Percentiles rank a stretch among this genome's conserved stretches.
Conservation (phyloP, 2,888 invertebrate genomes). For the Apotomis betuletana region DNA sequence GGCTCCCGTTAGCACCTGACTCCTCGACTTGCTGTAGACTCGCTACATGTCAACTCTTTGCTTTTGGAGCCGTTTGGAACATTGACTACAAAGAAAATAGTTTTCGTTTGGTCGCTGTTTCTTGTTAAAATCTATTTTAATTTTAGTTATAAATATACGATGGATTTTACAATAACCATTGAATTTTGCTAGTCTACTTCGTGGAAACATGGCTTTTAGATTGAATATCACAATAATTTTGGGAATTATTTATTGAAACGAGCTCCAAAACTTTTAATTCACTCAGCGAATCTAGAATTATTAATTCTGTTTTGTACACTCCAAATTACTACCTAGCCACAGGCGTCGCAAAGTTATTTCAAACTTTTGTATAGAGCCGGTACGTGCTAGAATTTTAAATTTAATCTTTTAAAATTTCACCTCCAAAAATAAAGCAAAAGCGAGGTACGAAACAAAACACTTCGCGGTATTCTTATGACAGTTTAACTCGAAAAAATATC, state of each 20-base stretch:
- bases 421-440: constrained; percentile 39
- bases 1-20: constrained; percentile 57
- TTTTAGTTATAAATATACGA: background rate
- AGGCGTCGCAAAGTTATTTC: constrained; percentile 41
- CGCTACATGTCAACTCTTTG: constrained; percentile 65
- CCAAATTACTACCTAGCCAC: constrained; percentile 39
- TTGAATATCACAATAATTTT: background rate
- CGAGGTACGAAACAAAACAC: constrained; percentile 45
- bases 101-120: background rate
- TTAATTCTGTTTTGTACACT: constrained; percentile 31
- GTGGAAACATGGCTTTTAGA: background rate
- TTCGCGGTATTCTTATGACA: constrained; percentile 42
- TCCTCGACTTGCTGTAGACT: constrained; percentile 57
- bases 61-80: constrained; percentile 63
- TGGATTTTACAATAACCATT: background rate
- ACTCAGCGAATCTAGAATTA: constrained; percentile 28
- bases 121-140: background rate
- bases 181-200: background rate
- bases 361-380: constrained; percentile 39
- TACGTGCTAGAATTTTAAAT: constrained; percentile 43
- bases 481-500: constrained; percentile 41
- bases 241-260: constrained; percentile 38
- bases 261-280: constrained; percentile 26
- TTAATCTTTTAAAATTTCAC: constrained; percentile 40
- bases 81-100: constrained; percentile 50